Evolutionary conservation across 2,797 vertebrate genomes (phyloP), one percentile per base, ranked within the genome.

Genomic region (Manis pentadactyla): DNA sequence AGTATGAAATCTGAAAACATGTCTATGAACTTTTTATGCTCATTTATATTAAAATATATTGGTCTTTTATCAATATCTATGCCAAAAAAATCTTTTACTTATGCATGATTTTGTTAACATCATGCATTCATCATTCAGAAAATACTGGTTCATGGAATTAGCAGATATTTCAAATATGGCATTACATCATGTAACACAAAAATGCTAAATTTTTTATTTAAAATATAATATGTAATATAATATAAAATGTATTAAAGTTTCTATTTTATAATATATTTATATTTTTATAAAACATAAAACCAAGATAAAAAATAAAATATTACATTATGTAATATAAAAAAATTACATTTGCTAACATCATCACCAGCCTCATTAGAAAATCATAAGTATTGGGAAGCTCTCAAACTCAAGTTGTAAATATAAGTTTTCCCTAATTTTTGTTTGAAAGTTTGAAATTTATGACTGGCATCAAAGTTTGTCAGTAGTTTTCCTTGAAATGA

Each of bases 381-480:
- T 49, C 34, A 7, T 25, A 82, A 63, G 29, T 66, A 89, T 5
- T 25, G 7, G 13, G 27, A 71, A 77, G 64, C 27, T 81, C 21
- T 93, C 49, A 73, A 81, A 94, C 17, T 59, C 29, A 46, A 51
- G 34, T 82, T 14, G 66, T 46, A 86, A 12, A 51, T 73, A 49
- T 1, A 90, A 39, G 8, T 63, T 75, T 85, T 51, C 66, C 12
- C 5, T 5, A 94, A 37, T 92, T 66, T 92, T 93, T 87, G 68
- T 63, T 96, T 90, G 53, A 81, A 59, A 74, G 46, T 29, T 94
- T 94, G 13, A 75, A 74, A 81, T 89, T 61, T 92, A 89, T 42
- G 49, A 84, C 4, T 88, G 34, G 25, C 15, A 91, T 79, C n/a
- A 88, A 68, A 73, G 74, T 90, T 34, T 90, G 37, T 66, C 57